phyloP scores from a whole-genome alignment of 2,888 invertebrate species.

The Drosophila mercatorum region DNA sequence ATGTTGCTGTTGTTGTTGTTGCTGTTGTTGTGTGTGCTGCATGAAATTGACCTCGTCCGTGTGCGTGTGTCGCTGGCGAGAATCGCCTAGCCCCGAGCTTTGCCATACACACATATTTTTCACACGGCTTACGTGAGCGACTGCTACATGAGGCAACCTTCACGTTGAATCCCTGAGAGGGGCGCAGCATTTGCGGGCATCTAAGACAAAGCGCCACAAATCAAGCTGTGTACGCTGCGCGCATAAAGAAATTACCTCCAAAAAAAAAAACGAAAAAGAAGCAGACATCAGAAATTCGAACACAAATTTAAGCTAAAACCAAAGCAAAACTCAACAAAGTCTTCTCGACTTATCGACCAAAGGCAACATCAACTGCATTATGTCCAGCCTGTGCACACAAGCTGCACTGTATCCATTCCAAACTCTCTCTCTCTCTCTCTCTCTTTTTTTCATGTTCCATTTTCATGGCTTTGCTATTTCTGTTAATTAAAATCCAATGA shows the following conservation, averaged over 20 bases:
- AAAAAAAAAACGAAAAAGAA: neutral
- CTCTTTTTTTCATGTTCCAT: conserved; percentile 16
- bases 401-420: conserved; percentile 9
- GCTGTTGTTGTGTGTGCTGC: conserved; percentile 51
- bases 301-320: conserved; percentile 20
- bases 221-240: conserved; percentile 52
- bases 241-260: conserved; percentile 53
- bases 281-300: neutral
- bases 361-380: conserved; percentile 3
- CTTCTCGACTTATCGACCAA: conserved; percentile 21
- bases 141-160: conserved; percentile 46
- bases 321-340: conserved; percentile 43
- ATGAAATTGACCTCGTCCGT: conserved; percentile 78
- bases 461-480: conserved; percentile 28
- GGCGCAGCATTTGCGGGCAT: conserved; percentile 8
- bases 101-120: conserved; percentile 37
- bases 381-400: conserved; percentile 6
- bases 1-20: conserved; percentile 39
- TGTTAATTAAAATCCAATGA: conserved; percentile 77
- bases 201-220: conserved; percentile 60
- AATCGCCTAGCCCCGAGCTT: conserved; percentile 29
- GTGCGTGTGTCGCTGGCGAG: conserved; percentile 56
- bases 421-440: no score
- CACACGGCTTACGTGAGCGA: conserved; percentile 56
- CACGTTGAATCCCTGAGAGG: neutral